Evolutionary conservation across 2,113 vertebrate genomes (phyloP).

Genomic region (Amphiprion percula): DNA sequence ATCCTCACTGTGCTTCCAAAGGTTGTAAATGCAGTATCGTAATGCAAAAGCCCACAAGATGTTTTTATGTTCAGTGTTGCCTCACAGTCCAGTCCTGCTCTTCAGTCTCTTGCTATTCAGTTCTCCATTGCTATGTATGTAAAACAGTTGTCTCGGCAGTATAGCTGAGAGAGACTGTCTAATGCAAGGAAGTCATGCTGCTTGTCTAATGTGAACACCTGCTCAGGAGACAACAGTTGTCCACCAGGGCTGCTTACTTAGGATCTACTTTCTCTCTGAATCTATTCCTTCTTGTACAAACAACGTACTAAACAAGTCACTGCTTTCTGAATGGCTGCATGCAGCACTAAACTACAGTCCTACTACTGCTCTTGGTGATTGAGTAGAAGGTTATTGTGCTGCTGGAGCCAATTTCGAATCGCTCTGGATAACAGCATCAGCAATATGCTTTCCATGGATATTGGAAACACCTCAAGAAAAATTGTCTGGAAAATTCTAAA

Average conservation of each 20-base stretch:
- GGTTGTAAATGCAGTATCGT: too few relatives aligned
- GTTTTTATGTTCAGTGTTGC: too few relatives aligned
- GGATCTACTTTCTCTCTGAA: too few relatives aligned
- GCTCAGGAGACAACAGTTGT: constrained; percentile 6
- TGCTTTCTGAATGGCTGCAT: too few relatives aligned
- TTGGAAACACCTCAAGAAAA: not conserved
- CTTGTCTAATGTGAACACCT: constrained; percentile 11
- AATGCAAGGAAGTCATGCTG: not conserved
- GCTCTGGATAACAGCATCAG: not conserved
- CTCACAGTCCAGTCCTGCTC: too few relatives aligned
- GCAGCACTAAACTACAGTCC: too few relatives aligned
- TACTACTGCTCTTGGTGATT: too few relatives aligned
- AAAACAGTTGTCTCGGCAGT: not conserved
- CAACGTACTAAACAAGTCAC: too few relatives aligned
- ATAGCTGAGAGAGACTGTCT: constrained; percentile 10
- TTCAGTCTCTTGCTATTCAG: not conserved
- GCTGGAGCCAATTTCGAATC: not conserved
- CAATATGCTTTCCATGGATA: not conserved
- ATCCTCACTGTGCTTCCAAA: too few relatives aligned
- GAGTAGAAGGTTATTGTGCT: not conserved
- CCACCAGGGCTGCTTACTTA: not conserved
- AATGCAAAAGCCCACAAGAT: too few relatives aligned
- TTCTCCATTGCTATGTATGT: not conserved
- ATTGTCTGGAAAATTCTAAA: not conserved
- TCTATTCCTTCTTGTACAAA: too few relatives aligned